Base-by-base conservation (phyloP, 2,888 invertebrate species). In the Phyto melanocephala region DNA sequence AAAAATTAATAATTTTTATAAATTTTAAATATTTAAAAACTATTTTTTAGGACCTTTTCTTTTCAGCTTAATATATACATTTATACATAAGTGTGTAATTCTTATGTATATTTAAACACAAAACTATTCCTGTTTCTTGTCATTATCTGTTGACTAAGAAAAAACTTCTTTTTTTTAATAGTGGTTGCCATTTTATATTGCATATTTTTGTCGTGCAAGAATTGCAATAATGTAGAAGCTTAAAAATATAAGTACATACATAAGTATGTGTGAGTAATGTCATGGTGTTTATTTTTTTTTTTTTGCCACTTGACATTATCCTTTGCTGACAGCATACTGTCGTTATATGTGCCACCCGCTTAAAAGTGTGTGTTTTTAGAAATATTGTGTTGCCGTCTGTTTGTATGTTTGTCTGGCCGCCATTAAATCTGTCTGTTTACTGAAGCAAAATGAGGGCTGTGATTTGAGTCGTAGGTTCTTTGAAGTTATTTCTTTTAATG, bases 111-210 rank as follows among this genome's bases (percentile, higher is more conserved):
- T 52, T 52, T 4, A 52, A 52, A 17, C 17, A 28, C 10, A 35
- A 56, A 35, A 56, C 15, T 35, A 33, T 35, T 56, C 8, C 35
- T 11, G 17, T 17, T 47, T 35, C 7, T 52, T 67, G 40, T 52
- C 28, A 52, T 52, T 62, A 62, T 62, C 72, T 62, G 60, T 71
- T 50, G 37, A 63, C 10, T 22, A 11, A 45, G n/a, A 35, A 37
- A 37, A 37, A 52, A 24, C 11, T 22, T 52, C 22, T 52, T 50
- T 40, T 37, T 37, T 22, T 17, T 62, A 77, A 84, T 77, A 80
- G 74, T 63, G 81, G 77, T 74, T 84, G 42, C 63, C 72, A 77
- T 74, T 84, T 77, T 67, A 28, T 54, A 67, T 65, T 56, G 28
- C 45, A 45, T 24, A 56, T 15, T 35, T 17, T 22, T 47, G 4